These are phyloP conservation scores for Lucilia cuprina DNA, from an alignment of 1,140 invertebrate species.

Conservation along the genomic window DNA sequence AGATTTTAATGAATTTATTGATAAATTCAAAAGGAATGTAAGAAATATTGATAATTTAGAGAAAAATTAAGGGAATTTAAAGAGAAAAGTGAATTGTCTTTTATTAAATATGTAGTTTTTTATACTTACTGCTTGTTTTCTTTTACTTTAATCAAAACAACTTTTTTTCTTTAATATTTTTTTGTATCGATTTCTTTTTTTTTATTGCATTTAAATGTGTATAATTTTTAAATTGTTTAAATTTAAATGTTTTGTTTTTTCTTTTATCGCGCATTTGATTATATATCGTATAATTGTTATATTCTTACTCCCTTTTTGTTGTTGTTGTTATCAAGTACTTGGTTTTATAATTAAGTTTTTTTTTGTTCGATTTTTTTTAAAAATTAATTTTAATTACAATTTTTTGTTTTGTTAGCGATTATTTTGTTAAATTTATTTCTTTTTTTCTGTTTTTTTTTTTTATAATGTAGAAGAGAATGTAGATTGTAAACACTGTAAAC, in stretches of 20 bases:
- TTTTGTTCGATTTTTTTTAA: not conserved
- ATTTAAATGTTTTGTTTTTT: conserved; percentile 5
- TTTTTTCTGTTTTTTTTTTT: not conserved
- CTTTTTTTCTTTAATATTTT: conserved; percentile 17
- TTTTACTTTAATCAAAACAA: not conserved
- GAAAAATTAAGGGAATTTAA: no score
- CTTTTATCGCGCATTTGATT: conserved; percentile 5
- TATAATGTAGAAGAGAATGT: not conserved
- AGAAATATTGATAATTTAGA: no score
- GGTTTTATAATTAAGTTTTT: not conserved
- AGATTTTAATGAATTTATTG: no score
- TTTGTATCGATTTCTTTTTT: not conserved
- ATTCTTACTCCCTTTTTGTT: not conserved
- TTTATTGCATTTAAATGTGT: conserved; percentile 22
- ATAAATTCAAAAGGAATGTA: no score
- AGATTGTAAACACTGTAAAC: conserved; percentile 10
- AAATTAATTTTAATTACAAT: conserved; percentile 1
- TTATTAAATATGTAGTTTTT: no score
- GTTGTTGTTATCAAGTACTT: not conserved
- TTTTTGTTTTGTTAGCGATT: not conserved
- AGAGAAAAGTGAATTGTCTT: no score
- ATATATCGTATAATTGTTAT: not conserved
- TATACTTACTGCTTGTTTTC: no score
- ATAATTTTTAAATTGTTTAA: conserved; percentile 21
- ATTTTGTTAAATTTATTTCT: no score